A percentile compares a stretch with the other conserved stretches of the same genome.
Conservation (phyloP, 2,888 invertebrate genomes). For the Andrena chrysosceles region DNA sequence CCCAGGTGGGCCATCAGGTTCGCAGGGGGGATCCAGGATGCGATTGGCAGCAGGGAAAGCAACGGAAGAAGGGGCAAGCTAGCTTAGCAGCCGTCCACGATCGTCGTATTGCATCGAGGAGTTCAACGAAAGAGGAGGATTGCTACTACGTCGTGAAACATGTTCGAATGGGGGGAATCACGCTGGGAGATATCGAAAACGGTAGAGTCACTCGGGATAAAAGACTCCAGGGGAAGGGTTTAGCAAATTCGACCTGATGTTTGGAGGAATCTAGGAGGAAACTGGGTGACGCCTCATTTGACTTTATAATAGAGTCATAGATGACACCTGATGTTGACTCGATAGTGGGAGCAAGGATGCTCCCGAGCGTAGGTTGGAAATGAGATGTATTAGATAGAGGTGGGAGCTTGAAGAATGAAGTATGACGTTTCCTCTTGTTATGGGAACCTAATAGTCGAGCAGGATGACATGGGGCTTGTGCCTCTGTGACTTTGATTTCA, state of each 20-base stretch:
- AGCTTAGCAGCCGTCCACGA: constrained; percentile 49
- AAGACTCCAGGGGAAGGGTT: constrained; percentile 9
- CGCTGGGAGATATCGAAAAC: constrained; percentile 19
- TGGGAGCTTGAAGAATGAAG: no score
- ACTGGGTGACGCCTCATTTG: constrained; percentile 1
- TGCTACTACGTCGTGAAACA: constrained; percentile 30
- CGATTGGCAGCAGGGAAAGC: constrained; percentile 71
- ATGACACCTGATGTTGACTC: neutral
- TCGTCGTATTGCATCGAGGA: constrained; percentile 49
- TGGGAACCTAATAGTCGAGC: no score
- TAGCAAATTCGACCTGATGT: constrained; percentile 29
- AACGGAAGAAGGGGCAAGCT: constrained; percentile 57
- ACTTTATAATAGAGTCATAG: neutral
- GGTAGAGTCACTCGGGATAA: constrained; percentile 17
- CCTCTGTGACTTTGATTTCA: no score
- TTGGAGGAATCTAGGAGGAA: neutral
- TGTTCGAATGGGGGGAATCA: constrained; percentile 35
- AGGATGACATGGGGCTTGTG: no score
- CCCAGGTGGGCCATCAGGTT: constrained; percentile 78
- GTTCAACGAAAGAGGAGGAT: constrained; percentile 54
- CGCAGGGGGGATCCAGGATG: constrained; percentile 74
- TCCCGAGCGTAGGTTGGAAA: neutral
- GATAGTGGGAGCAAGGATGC: neutral
- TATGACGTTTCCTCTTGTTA: no score
- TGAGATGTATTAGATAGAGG: no score